A percentile compares a stretch with the other conserved stretches of the same genome.
These are phyloP conservation scores for Cataglyphis cursor DNA, from an alignment of 2,888 invertebrate species.

Conservation along the genomic window DNA sequence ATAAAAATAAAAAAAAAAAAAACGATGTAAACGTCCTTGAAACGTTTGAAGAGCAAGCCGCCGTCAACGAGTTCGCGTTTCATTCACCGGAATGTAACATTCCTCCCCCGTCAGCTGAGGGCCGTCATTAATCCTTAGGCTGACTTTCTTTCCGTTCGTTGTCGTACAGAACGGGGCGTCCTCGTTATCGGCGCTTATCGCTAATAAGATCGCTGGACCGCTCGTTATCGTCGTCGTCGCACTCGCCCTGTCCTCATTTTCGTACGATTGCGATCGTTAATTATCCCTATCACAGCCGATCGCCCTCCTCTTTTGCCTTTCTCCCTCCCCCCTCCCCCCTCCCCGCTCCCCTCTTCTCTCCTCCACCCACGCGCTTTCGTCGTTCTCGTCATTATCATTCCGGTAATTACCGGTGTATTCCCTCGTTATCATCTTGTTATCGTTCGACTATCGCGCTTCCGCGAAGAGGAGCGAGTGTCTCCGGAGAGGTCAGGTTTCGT, in stretches of 20 bases:
- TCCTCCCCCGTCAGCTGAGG: constrained; percentile 33
- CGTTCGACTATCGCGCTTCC: constrained; percentile 76
- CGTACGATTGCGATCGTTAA: constrained; percentile 85
- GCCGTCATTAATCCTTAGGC: constrained; percentile 60
- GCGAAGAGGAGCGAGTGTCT: constrained; percentile 67
- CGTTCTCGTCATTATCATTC: constrained; percentile 84
- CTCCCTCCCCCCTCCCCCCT: constrained; percentile 35
- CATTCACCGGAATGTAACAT: constrained; percentile 38
- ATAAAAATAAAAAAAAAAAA: neutral
- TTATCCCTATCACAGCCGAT: constrained; percentile 84
- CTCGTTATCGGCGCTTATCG: constrained; percentile 85
- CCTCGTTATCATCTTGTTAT: constrained; percentile 84
- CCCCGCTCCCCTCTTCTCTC: constrained; percentile 12
- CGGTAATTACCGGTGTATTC: constrained; percentile 84
- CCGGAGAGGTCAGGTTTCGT: constrained; percentile 55
- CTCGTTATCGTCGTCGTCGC: constrained; percentile 85
- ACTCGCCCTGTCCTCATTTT: constrained; percentile 83
- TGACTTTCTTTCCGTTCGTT: constrained; percentile 74
- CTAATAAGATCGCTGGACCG: constrained; percentile 85
- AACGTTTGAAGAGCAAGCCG: neutral
- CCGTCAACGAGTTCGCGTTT: neutral
- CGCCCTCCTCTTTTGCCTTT: constrained; percentile 70
- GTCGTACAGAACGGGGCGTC: constrained; percentile 79
- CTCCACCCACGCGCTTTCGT: constrained; percentile 54
- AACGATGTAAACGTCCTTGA: neutral